Evolutionary conservation across 2,113 vertebrate species (phyloP), one percentile per base, ranked within the genome.

Genomic region (Salminus brasiliensis): DNA sequence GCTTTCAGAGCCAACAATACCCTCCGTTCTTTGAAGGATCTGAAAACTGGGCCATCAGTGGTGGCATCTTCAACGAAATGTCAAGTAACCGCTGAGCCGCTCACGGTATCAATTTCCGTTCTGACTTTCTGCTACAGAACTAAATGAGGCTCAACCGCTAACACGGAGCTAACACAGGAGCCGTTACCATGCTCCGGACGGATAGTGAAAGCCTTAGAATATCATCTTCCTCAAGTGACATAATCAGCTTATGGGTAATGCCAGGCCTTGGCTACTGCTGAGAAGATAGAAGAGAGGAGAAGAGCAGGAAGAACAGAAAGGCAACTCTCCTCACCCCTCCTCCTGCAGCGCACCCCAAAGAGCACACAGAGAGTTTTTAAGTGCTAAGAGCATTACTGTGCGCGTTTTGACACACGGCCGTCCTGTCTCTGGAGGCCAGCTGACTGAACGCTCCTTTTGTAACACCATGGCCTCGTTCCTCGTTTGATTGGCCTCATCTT

Each of bases 171-270:
- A n/a, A n/a, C n/a, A n/a, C n/a, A n/a, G 12, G 27, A 34, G n/a
- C 5, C 32, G 18, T 52, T 11, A 18, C n/a, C 39, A 60, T 6
- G 15, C 41, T 12, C 55, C 10, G 10, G 39, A 74, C 12, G 18
- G 18, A 23, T 36, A 27, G 52, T 45, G 23, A 15, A 30, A 29
- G 36, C 11, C 25, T 74, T 23, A 27, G 53, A 45, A 59, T 43
- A 74, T 45, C 3, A 66, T 76, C 74, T 66, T 66, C 12, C 45
- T n/a, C 65, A 65, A 36, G 59, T 52, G 88, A 91, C 86, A 84
- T 89, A 90, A 93, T 92, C 84, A 76, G 87, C 86, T 90, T 89
- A 88, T 72, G 59, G 65, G 36, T 41, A 43, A 81, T 70, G 67
- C 34, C 39, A 49, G 47, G 47, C 47, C 47, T 18, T 62, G 72